A percentile compares a stretch with the other conserved stretches of the same genome.
These are phyloP conservation scores for Caranx melampygus DNA, from an alignment of 2,113 vertebrate species.

Conservation along the genomic window DNA sequence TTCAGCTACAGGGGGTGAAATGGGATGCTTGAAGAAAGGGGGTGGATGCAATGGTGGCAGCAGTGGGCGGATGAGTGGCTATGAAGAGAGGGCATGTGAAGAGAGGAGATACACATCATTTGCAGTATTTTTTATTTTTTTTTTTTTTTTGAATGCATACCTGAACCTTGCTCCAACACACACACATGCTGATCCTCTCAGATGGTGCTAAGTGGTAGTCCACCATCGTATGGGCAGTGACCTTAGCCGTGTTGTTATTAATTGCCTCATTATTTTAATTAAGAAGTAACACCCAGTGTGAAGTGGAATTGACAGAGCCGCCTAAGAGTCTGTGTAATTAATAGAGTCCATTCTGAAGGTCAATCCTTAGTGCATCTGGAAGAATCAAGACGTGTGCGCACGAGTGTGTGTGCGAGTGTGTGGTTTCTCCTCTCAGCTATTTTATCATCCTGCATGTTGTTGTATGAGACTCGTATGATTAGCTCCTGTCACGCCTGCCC, in stretches of 20 bases:
- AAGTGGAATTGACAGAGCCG: slow-evolving; percentile 69
- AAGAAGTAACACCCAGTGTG: slow-evolving; percentile 74
- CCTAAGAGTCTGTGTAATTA: slow-evolving; percentile 77
- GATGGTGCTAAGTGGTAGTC: slow-evolving; percentile 62
- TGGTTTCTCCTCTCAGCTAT: slow-evolving; percentile 16
- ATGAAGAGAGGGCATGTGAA: slow-evolving; percentile 32
- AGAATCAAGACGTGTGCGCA: slow-evolving; percentile 10
- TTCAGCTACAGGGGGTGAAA: slow-evolving; percentile 77
- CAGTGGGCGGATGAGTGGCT: slow-evolving; percentile 46
- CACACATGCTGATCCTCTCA: not conserved
- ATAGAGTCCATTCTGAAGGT: slow-evolving; percentile 80
- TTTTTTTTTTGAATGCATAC: slow-evolving; percentile 38
- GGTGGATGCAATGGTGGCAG: slow-evolving; percentile 31
- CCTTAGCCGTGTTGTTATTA: slow-evolving; percentile 81
- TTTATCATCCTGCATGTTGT: slow-evolving; percentile 74
- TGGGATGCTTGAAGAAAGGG: slow-evolving; percentile 59
- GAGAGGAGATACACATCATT: slow-evolving; percentile 49
- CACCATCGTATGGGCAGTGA: slow-evolving; percentile 67
- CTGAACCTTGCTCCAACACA: slow-evolving; percentile 1
- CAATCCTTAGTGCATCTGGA: slow-evolving; percentile 57
- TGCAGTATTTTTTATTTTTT: slow-evolving; percentile 20
- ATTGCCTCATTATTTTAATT: slow-evolving; percentile 84
- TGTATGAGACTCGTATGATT: slow-evolving; percentile 78
- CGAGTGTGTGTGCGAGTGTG: slow-evolving; percentile 19
- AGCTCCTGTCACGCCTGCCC: slow-evolving; percentile 68